phyloP scores from a whole-genome alignment of 2,888 invertebrate genomes.

The Lysandra coridon region DNA sequence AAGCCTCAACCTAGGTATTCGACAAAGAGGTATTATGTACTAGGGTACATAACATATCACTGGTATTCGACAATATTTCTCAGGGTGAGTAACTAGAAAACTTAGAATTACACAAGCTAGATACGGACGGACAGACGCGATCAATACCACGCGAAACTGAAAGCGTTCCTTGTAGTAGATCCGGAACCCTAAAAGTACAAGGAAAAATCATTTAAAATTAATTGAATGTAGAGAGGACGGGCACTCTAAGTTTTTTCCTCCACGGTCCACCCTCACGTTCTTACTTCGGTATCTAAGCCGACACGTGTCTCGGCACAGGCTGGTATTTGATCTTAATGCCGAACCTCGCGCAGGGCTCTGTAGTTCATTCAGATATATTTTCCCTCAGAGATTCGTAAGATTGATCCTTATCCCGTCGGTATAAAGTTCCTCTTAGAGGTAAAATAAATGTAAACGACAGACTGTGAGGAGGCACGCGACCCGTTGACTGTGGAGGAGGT shows the following conservation, averaged over 20 bases:
- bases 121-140: too few relatives aligned
- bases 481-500: constrained; percentile 33
- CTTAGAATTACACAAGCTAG: too few relatives aligned
- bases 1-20: too few relatives aligned
- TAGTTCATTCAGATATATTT: neutral
- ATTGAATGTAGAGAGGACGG: neutral
- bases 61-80: too few relatives aligned
- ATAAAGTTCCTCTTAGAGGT: neutral
- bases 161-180: too few relatives aligned
- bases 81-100: too few relatives aligned
- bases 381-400: too few relatives aligned
- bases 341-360: constrained; percentile 38
- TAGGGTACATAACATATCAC: too few relatives aligned
- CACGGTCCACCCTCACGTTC: constrained; percentile 36
- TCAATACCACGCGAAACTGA: neutral
- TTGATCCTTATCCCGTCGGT: neutral
- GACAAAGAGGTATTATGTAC: too few relatives aligned
- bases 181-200: neutral
- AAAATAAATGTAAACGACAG: neutral
- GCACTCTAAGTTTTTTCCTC: neutral
- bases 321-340: constrained; percentile 60
- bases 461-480: constrained; percentile 44
- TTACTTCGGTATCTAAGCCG: constrained; percentile 45
- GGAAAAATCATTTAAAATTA: neutral
- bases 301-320: constrained; percentile 54